Conservation (phyloP, 2,113 vertebrate genomes). For the Chamaetylas fuelleborni region DNA sequence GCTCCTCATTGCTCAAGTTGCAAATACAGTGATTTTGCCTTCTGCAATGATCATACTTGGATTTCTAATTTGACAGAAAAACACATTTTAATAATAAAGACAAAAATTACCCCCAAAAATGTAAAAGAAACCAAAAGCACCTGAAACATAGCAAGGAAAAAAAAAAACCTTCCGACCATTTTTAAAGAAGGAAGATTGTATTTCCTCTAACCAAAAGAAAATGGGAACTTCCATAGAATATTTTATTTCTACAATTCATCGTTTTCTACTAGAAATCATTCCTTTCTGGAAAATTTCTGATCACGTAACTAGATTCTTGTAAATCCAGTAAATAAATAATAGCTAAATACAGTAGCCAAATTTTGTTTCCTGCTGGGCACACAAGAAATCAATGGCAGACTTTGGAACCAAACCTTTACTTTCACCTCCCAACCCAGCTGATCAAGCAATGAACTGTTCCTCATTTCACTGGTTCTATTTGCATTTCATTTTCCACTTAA, state of each 20-base stretch:
- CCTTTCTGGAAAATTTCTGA: background rate
- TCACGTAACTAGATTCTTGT: background rate
- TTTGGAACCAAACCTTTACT: background rate
- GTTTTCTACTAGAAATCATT: background rate
- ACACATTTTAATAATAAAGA: background rate
- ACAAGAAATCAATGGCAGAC: background rate
- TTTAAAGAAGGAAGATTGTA: background rate
- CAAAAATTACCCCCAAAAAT: background rate
- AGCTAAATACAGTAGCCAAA: background rate
- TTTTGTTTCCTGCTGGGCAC: background rate
- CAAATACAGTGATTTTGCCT: background rate
- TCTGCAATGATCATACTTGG: background rate
- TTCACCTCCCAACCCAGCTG: fast-evolving
- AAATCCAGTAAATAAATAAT: background rate
- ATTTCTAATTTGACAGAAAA: background rate
- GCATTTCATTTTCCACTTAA: background rate
- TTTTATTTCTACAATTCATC: background rate
- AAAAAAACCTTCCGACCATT: background rate
- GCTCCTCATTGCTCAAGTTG: background rate
- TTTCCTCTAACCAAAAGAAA: background rate
- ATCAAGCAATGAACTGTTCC: background rate
- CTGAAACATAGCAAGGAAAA: background rate
- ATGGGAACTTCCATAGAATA: background rate
- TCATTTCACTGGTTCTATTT: background rate
- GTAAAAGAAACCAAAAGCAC: background rate